Evolutionary conservation across 2,888 invertebrate species (phyloP), one percentile per base, ranked within the genome.

Genomic region (Odontomyia ornata): DNA sequence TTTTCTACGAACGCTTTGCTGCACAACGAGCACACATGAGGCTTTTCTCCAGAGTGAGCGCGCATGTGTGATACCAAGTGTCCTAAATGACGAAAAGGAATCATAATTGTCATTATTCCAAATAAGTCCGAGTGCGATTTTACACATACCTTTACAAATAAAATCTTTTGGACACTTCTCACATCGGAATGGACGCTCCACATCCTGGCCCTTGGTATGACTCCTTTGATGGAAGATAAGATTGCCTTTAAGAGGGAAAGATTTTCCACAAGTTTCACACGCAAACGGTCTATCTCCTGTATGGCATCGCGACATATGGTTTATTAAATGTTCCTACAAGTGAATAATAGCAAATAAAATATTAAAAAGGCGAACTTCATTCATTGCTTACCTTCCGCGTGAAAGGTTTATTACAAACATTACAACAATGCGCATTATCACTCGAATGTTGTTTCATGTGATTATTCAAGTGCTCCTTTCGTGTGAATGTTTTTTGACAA

Each of bases 401-500:
- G 87, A 95, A 95, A 52, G 93, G 93, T 85, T 95, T 94, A 81
- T 93, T 91, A 88, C 95, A 95, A 87, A 92, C 94, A 82, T 93
- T 92, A 85, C 95, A 95, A 80, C 93, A 91, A 84, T 95, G 95
- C 78, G 95, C 95, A 81, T 95, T 94, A 87, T 95, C 95, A 82
- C 95, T 95, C 62, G 95, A 95, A 86, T 95, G 95, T 85, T 95
- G 95, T 75, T 95, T 90, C 85, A 95, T 93, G 87, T 95, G 95
- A 87, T 94, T 94, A 82, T 93, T 93, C 80, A 95, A 89, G 85
- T 95, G 94, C 86, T 94, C 94, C 87, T 95, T 95, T 60, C 95
- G 89, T 2, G 94, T 94, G 85, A 95, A 95, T 27, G 93, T 93
- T 86, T 95, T 95, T 80, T 93, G 94, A 86, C 95, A 95, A 82